Conservation (phyloP, 1,140 invertebrate genomes). For the Drosophila ogumai region DNA sequence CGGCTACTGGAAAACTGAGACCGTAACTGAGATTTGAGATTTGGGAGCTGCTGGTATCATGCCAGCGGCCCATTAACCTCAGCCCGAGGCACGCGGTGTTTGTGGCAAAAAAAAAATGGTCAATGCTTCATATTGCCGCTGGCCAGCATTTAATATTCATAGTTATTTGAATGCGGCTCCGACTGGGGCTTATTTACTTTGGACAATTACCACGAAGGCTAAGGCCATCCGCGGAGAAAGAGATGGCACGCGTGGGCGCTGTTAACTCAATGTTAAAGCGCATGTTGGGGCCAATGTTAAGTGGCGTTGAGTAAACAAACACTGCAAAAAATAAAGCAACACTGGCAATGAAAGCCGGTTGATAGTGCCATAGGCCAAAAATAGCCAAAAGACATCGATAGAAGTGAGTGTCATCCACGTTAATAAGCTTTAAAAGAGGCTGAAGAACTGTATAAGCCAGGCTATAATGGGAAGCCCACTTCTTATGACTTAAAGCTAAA, state of each 20-base stretch:
- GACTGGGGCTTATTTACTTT: slow-evolving; percentile 24
- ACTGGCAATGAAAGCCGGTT: slow-evolving; percentile 49
- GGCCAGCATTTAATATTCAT: slow-evolving; percentile 63
- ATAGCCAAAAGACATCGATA: slow-evolving; percentile 3
- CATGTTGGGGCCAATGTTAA: slow-evolving; percentile 63
- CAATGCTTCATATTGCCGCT: slow-evolving; percentile 53
- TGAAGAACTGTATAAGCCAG: neutral
- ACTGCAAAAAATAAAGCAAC: slow-evolving; percentile 42
- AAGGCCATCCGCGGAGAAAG: slow-evolving; percentile 50
- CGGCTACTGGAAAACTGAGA: slow-evolving; percentile 46
- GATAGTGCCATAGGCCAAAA: slow-evolving; percentile 10
- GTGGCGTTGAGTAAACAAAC: slow-evolving; percentile 32
- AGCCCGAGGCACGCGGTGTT: slow-evolving; percentile 22
- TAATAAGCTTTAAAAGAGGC: slow-evolving; percentile 1
- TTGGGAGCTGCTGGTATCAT: slow-evolving; percentile 42
- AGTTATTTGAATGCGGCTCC: slow-evolving; percentile 34
- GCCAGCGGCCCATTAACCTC: slow-evolving; percentile 59
- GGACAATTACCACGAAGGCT: slow-evolving; percentile 65
- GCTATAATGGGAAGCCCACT: neutral
- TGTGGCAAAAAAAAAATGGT: slow-evolving; percentile 10
- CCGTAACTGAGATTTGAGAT: slow-evolving; percentile 31
- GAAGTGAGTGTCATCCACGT: slow-evolving; percentile 6
- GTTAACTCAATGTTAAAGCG: slow-evolving; percentile 72
- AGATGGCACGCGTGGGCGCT: slow-evolving; percentile 57
- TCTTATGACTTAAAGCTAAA: neutral